Evolutionary conservation across 1,140 invertebrate genomes (phyloP).

Genomic region (Dufourea novaeangliae): DNA sequence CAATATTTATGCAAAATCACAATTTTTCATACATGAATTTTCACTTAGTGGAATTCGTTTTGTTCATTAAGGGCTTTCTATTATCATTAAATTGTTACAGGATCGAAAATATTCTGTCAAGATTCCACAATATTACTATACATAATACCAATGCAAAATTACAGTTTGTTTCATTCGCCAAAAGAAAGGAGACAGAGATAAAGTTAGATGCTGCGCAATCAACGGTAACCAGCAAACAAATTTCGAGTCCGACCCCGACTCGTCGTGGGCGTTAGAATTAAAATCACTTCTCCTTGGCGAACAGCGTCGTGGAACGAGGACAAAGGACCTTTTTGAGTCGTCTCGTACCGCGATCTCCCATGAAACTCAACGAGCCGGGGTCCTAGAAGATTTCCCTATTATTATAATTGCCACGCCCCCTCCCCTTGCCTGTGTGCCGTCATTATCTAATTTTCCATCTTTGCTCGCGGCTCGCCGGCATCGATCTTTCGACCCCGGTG

Average conservation of each 20-base stretch:
- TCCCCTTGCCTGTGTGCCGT: not conserved
- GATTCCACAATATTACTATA: no score
- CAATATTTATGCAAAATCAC: no score
- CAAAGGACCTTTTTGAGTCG: not conserved
- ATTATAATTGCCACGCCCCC: constrained; percentile 35
- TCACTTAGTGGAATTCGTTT: no score
- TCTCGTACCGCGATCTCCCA: not conserved
- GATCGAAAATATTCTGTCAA: no score
- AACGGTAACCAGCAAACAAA: not conserved
- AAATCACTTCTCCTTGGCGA: not conserved
- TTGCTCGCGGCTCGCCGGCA: not conserved
- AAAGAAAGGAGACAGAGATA: not conserved
- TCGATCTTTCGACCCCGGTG: constrained; percentile 15
- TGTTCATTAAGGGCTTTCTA: no score
- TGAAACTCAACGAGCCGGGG: constrained; percentile 14
- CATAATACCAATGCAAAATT: no score
- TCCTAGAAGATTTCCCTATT: constrained; percentile 25
- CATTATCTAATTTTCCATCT: constrained; percentile 33
- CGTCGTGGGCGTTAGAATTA: constrained; percentile 15
- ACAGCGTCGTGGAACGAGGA: constrained; percentile 7
- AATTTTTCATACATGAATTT: no score
- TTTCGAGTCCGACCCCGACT: not conserved
- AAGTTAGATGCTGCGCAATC: not conserved
- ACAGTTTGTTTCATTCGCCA: not conserved
- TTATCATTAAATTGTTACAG: no score